phyloP scores from a whole-genome alignment of 2,797 vertebrate genomes.

The Carapus acus region DNA sequence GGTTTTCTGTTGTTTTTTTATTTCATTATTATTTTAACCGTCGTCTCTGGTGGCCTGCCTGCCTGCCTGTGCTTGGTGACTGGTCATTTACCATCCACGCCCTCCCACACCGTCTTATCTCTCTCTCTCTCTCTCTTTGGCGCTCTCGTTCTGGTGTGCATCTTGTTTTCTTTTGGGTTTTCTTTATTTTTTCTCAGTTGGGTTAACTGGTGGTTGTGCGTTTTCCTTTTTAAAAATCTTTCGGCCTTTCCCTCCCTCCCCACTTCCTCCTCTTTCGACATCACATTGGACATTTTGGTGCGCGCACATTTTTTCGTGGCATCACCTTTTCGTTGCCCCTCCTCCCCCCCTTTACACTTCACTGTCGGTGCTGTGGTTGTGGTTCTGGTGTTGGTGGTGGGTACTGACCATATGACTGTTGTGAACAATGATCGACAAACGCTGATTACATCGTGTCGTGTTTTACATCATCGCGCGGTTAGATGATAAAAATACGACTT shows the following conservation, averaged over 20 bases:
- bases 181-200: constrained; percentile 48
- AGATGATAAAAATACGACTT: not conserved
- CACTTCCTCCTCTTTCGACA: constrained; percentile 51
- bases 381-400: constrained; percentile 40
- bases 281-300: constrained; percentile 43
- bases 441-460: constrained; percentile 13
- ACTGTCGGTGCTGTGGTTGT: constrained; percentile 53
- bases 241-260: too few species aligned
- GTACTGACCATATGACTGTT: constrained; percentile 41
- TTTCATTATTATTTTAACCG: constrained; percentile 48
- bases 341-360: constrained; percentile 29
- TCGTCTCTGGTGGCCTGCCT: constrained; percentile 72
- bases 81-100: constrained; percentile 63
- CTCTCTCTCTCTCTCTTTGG: constrained; percentile 40
- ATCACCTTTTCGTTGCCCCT: constrained; percentile 42
- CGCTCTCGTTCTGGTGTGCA: constrained; percentile 64
- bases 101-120: too few species aligned
- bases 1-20: too few species aligned
- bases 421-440: constrained; percentile 24
- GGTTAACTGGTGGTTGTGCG: constrained; percentile 61
- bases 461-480: not conserved
- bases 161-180: constrained; percentile 65
- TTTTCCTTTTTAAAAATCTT: too few species aligned
- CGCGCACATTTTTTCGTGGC: constrained; percentile 32
- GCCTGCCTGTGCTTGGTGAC: constrained; percentile 75